A percentile compares a stretch with the other conserved stretches of the same genome.
Evolutionary conservation across 2,888 invertebrate genomes (phyloP).

Genomic region (Anthophora plumipes): DNA sequence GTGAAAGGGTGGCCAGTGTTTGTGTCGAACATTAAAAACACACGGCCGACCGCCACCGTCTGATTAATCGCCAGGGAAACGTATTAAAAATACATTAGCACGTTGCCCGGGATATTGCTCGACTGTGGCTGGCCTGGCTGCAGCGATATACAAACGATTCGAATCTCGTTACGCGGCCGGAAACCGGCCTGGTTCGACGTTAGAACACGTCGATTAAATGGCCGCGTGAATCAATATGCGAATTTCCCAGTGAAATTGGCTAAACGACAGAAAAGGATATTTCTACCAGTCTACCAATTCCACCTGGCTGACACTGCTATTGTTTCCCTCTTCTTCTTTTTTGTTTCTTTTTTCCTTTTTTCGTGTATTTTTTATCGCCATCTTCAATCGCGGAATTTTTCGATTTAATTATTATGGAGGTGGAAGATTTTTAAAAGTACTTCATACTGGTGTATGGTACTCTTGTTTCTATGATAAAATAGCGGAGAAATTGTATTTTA

Average conservation of each 20-base stretch:
- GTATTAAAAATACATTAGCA: conserved; percentile 65
- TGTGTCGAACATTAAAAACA: conserved; percentile 59
- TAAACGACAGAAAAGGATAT: neutral
- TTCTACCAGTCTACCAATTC: neutral
- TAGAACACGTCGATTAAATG: conserved; percentile 44
- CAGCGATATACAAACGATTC: conserved; percentile 46
- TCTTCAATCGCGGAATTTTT: too few species aligned
- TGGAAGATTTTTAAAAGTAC: too few species aligned
- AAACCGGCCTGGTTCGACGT: conserved; percentile 21
- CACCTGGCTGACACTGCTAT: too few species aligned
- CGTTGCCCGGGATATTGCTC: conserved; percentile 35
- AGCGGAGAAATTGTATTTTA: too few species aligned
- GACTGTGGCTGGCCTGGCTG: conserved; percentile 24
- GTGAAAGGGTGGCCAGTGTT: conserved; percentile 37
- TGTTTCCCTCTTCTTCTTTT: too few species aligned
- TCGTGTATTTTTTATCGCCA: too few species aligned
- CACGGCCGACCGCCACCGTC: conserved; percentile 42
- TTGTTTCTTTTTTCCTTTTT: too few species aligned
- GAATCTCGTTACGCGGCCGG: conserved; percentile 39
- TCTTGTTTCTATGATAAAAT: too few species aligned
- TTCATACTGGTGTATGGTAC: too few species aligned
- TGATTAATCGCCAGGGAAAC: conserved; percentile 60
- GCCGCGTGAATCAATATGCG: conserved; percentile 21
- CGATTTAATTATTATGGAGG: too few species aligned
- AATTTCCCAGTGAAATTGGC: conserved; percentile 10